These are phyloP conservation scores for Limonius californicus DNA, from an alignment of 1,140 invertebrate genomes.

Conservation along the genomic window DNA sequence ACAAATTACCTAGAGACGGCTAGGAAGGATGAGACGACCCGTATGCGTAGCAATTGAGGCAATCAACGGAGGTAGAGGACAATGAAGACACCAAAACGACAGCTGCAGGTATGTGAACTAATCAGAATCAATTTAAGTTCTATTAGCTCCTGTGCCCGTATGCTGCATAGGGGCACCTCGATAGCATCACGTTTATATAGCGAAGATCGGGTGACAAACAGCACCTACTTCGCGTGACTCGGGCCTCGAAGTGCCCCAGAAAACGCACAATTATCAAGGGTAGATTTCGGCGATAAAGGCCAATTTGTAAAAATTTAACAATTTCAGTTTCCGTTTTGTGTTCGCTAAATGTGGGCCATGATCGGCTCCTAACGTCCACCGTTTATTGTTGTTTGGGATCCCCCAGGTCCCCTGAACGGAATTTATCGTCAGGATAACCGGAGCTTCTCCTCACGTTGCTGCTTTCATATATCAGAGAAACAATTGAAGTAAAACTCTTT, in stretches of 20 bases:
- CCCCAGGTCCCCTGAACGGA: no score
- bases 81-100: slow-evolving; percentile 25
- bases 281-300: slow-evolving; percentile 1
- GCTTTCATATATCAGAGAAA: background rate
- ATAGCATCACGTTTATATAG: slow-evolving; percentile 34
- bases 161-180: slow-evolving; percentile 35
- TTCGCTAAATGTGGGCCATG: background rate
- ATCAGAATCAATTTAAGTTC: slow-evolving; percentile 43
- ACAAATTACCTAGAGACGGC: slow-evolving; percentile 6
- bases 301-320: slow-evolving; percentile 1
- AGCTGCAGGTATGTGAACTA: slow-evolving; percentile 45
- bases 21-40: slow-evolving; percentile 14
- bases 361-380: no score
- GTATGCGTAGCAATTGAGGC: slow-evolving; percentile 25
- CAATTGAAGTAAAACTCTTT: slow-evolving; percentile 1
- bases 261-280: background rate
- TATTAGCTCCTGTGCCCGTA: slow-evolving; percentile 33
- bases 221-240: slow-evolving; percentile 4
- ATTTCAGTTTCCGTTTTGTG: background rate
- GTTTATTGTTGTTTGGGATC: no score
- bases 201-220: slow-evolving; percentile 10
- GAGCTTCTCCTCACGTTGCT: background rate
- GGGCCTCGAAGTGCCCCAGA: background rate
- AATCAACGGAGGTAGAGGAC: slow-evolving; percentile 22
- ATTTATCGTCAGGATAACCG: background rate